A percentile compares a stretch with the other conserved stretches of the same genome.
Conservation (phyloP, 2,888 invertebrate genomes). For the Smittia aterrima region DNA sequence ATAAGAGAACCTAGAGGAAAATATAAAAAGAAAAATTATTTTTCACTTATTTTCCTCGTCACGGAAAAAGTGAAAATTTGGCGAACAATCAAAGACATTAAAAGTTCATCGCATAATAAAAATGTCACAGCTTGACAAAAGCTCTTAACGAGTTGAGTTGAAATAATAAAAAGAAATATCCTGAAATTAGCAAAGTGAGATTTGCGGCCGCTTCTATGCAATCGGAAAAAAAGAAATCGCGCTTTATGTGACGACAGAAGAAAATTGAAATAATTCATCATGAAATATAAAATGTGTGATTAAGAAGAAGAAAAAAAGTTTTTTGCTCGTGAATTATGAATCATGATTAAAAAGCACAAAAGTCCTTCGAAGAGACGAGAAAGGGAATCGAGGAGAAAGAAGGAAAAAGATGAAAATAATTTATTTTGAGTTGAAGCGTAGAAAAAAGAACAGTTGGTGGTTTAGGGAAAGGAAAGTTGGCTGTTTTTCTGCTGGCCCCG, state of each 20-base stretch:
- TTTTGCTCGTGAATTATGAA: background rate
- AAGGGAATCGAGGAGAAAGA: background rate
- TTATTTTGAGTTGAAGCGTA: slow-evolving; percentile 30
- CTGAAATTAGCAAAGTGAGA: background rate
- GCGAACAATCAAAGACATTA: background rate
- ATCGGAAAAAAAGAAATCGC: background rate
- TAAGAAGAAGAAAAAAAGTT: background rate
- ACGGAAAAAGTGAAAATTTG: background rate
- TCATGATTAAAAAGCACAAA: too few species aligned
- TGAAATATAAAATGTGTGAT: background rate
- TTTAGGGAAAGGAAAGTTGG: background rate
- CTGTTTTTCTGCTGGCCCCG: background rate
- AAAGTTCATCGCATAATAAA: background rate
- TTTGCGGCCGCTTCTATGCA: background rate
- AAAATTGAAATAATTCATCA: background rate
- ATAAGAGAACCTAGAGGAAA: background rate
- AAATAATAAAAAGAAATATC: background rate
- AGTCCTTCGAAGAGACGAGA: too few species aligned
- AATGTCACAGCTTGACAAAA: slow-evolving; percentile 17
- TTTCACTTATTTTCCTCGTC: background rate
- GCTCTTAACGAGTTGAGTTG: background rate
- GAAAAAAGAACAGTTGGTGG: slow-evolving; percentile 14
- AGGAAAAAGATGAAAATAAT: slow-evolving; percentile 33
- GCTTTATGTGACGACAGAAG: background rate
- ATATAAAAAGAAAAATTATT: slow-evolving; percentile 6